A percentile compares a stretch with the other conserved stretches of the same genome.
phyloP scores from a whole-genome alignment of 2,113 vertebrate genomes.

The Pelusios castaneus region DNA sequence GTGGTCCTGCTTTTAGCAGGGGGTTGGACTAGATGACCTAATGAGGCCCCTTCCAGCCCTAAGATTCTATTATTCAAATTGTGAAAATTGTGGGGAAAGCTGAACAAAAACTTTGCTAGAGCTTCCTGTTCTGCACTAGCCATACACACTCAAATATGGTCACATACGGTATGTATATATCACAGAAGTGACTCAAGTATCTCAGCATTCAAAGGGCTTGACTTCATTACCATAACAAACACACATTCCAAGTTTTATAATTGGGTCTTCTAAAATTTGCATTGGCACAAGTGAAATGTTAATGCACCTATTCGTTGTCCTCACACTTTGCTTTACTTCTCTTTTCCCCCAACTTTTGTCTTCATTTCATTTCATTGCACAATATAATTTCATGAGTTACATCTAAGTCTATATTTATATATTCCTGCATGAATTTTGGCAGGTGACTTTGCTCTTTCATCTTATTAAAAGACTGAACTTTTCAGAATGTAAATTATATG shows the following conservation, averaged over 20 bases:
- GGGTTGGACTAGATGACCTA: too few relatives aligned
- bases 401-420: neutral
- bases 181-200: neutral
- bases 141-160: neutral
- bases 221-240: neutral
- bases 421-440: neutral
- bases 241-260: neutral
- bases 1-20: too few relatives aligned
- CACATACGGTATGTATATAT: neutral
- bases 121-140: neutral
- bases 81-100: neutral
- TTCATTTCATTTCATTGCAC: neutral
- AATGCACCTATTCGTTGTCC: neutral
- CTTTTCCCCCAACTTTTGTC: neutral
- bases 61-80: too few relatives aligned
- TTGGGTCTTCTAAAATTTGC: neutral
- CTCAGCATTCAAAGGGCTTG: neutral
- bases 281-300: neutral
- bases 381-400: neutral
- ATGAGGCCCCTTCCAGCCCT: too few relatives aligned
- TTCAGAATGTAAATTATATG: neutral
- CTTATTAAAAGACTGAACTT: constrained; percentile 25
- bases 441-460: neutral
- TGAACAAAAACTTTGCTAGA: neutral
- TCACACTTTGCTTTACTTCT: neutral